These are phyloP conservation scores for Melanerpes formicivorus DNA, from an alignment of 2,113 vertebrate species.

Conservation along the genomic window DNA sequence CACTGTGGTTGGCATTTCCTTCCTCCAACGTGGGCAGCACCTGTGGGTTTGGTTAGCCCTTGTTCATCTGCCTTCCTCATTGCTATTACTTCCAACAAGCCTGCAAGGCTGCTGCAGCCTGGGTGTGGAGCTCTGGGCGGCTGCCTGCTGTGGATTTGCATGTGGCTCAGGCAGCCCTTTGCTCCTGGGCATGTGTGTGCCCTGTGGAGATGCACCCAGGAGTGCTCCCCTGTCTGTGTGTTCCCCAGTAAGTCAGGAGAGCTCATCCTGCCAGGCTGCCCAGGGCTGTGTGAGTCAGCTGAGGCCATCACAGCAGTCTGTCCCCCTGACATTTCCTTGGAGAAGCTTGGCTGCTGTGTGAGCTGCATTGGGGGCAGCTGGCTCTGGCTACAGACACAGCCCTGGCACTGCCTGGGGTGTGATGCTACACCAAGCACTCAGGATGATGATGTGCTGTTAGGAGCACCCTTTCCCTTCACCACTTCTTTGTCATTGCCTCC, in stretches of 20 bases:
- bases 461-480: neutral
- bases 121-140: neutral
- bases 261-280: neutral
- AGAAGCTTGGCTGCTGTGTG: neutral
- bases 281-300: neutral
- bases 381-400: neutral
- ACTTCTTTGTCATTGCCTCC: neutral
- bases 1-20: too few relatives aligned
- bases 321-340: constrained; percentile 53
- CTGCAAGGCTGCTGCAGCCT: neutral
- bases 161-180: neutral
- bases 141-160: fast-evolving
- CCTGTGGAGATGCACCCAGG: neutral
- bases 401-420: neutral
- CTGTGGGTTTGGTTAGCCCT: neutral
- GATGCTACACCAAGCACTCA: neutral
- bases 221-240: neutral
- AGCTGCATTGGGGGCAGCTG: constrained; percentile 32
- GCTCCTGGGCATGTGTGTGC: neutral
- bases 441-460: neutral
- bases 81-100: neutral
- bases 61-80: neutral
- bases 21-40: neutral
- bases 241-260: neutral
- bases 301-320: neutral